Conservation (phyloP, 2,797 vertebrate species). For the Argya squamiceps region DNA sequence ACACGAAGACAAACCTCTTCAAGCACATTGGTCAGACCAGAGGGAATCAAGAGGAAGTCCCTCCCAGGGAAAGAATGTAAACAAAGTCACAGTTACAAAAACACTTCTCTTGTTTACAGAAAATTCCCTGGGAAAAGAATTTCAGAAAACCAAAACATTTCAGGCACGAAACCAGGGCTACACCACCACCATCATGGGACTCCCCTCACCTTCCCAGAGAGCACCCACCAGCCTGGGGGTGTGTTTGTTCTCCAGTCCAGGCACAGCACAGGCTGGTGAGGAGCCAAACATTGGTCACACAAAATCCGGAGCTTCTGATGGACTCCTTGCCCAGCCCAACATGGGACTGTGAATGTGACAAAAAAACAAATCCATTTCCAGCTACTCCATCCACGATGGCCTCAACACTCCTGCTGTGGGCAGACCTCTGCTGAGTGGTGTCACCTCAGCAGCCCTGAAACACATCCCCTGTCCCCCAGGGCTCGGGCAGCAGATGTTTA, state of each 20-base stretch:
- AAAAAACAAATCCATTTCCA: not conserved
- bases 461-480: not conserved
- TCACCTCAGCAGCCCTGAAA: not conserved
- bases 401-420: not conserved
- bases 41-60: no score
- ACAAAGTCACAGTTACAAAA: no score
- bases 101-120: no score
- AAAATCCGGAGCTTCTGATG: not conserved
- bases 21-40: no score
- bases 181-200: fast-evolving
- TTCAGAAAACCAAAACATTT: no score
- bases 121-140: no score
- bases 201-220: not conserved
- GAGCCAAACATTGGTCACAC: not conserved
- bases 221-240: not conserved
- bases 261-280: fast-evolving
- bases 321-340: not conserved
- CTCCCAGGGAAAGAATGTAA: no score
- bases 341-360: fast-evolving
- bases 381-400: fast-evolving
- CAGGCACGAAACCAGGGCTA: no score
- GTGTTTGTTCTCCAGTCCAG: not conserved
- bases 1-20: no score
- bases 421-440: not conserved
- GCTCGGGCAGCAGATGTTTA: not conserved